Evolutionary conservation across 2,113 vertebrate genomes (phyloP), one percentile per base, ranked within the genome.

Genomic region (Seriola aureovittata): DNA sequence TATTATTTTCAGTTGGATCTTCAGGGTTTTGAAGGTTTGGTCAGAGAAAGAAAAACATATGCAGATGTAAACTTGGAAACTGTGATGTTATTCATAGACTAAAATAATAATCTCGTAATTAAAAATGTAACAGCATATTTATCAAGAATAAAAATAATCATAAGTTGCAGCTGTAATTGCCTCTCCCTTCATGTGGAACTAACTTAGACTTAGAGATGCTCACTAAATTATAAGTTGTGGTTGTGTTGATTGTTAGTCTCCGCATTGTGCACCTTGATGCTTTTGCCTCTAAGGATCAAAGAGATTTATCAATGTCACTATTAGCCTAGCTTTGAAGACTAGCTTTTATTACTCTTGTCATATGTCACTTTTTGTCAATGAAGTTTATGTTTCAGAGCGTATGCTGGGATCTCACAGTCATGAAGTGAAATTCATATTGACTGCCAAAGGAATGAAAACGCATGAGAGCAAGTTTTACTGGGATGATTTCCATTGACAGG

Each of bases 401-500:
- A 16, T 11, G 23, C 2, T 42, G 8, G 21, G n/a, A 54, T 36
- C 32, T 77, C 5, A 11, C 2, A 17, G 10, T 25, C 34, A n/a
- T 60, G 5, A 52, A 58, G 52, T 67, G 23, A 48, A 75, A 71
- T 66, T 36, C 14, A 1, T 48, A 29, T 67, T 54, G 40, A 38
- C 32, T 19, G 38, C 58, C 34, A 54, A 38, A 32, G 8, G 46
- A 60, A 34, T 48, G 44, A 23, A 42, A 66, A 59, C 42, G 23
- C 19, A 25, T 44, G 11, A 63, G 17, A 64, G 58, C 48, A 54
- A 46, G 25, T 25, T 19, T 7, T 21, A 36, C 48, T 0, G 0
- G 14, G 59, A 8, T n/a, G 52, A 59, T 59, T 65, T 50, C 29
- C 64, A 50, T 64, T 59, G 83, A 85, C 44, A 29, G 10, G 36